phyloP scores from a whole-genome alignment of 2,888 invertebrate genomes.

The Amblyteles armatorius region DNA sequence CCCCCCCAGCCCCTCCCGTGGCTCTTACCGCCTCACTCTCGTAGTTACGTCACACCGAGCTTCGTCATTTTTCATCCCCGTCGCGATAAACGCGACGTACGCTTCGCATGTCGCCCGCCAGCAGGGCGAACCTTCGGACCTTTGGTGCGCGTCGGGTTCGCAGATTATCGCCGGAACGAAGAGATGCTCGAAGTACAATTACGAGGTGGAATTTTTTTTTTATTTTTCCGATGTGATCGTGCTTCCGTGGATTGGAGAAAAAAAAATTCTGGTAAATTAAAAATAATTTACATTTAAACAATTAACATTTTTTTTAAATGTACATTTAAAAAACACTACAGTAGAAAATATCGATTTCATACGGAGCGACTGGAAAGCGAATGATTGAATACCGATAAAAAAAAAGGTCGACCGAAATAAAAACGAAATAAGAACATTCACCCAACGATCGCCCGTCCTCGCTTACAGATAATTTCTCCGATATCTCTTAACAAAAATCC shows the following conservation, averaged over 20 bases:
- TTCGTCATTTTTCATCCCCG: slow-evolving; percentile 51
- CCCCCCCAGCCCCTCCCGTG: not conserved
- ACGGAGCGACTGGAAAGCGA: too few species aligned
- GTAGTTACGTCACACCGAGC: slow-evolving; percentile 47
- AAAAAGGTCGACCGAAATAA: not conserved
- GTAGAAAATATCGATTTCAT: too few species aligned
- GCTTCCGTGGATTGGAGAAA: not conserved
- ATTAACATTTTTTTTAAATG: too few species aligned
- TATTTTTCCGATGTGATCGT: not conserved
- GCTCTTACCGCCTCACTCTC: slow-evolving; percentile 50
- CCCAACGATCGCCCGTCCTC: not conserved
- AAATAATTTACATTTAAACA: too few species aligned
- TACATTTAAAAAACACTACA: too few species aligned
- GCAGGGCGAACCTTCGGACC: slow-evolving; percentile 6
- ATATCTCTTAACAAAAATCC: not conserved
- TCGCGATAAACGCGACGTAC: slow-evolving; percentile 50
- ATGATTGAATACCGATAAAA: too few species aligned
- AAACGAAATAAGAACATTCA: not conserved
- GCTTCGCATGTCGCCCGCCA: slow-evolving; percentile 29
- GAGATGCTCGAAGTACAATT: not conserved
- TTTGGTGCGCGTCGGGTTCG: not conserved
- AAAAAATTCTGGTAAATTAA: too few species aligned
- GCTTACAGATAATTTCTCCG: not conserved
- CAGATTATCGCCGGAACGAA: not conserved
- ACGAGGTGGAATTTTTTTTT: not conserved